Percentiles rank a stretch among this genome's conserved stretches.
These are phyloP conservation scores for Dorcus hopei DNA, from an alignment of 2,888 invertebrate genomes.

Conservation along the genomic window DNA sequence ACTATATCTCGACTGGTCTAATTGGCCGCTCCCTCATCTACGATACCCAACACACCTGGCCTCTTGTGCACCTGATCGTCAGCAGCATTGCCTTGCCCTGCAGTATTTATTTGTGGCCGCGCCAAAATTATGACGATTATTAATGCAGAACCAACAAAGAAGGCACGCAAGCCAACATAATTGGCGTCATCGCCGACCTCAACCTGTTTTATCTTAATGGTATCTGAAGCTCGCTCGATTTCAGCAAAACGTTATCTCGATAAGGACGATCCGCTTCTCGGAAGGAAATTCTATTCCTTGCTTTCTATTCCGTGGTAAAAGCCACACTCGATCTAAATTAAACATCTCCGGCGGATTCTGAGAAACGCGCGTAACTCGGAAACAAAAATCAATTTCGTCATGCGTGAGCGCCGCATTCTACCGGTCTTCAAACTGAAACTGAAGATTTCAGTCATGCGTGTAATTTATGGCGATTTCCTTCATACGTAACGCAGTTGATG, in stretches of 20 bases:
- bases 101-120: constrained; percentile 28
- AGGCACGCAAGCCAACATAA: constrained; percentile 10
- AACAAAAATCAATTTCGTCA: too few relatives aligned
- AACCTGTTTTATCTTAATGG: constrained; percentile 10
- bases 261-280: too few relatives aligned
- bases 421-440: background rate
- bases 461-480: background rate
- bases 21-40: constrained; percentile 20
- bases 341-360: too few relatives aligned
- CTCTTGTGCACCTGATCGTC: constrained; percentile 29
- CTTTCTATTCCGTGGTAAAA: too few relatives aligned
- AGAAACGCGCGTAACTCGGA: too few relatives aligned
- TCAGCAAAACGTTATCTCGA: too few relatives aligned
- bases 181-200: constrained; percentile 12
- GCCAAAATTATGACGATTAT: constrained; percentile 34
- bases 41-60: constrained; percentile 12
- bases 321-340: too few relatives aligned
- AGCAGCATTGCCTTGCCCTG: background rate
- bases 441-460: background rate
- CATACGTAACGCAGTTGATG: background rate
- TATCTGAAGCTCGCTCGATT: background rate
- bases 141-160: constrained; percentile 20
- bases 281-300: too few relatives aligned
- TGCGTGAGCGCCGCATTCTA: background rate
- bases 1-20: constrained; percentile 19